Percentiles rank a stretch among this genome's conserved stretches.
phyloP scores from a whole-genome alignment of 1,140 invertebrate genomes.

The Aleiodes sp. region DNA sequence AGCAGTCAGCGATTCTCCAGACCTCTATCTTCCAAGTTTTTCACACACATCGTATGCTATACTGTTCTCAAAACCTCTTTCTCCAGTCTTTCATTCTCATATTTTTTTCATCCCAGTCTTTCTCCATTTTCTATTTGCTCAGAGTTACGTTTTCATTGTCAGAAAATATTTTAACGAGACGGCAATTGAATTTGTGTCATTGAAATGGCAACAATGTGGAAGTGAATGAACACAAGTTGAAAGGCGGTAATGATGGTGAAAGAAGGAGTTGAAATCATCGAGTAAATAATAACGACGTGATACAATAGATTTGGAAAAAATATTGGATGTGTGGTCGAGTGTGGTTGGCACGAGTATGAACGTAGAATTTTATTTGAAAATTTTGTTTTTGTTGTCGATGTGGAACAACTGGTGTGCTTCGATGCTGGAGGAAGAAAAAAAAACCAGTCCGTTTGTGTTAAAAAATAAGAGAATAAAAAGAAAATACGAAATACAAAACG shows the following conservation, averaged over 20 bases:
- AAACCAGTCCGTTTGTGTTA: not conserved
- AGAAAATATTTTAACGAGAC: not conserved
- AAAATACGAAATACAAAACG: no score
- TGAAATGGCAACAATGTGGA: not conserved
- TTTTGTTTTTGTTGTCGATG: not conserved
- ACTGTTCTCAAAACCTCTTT: not conserved
- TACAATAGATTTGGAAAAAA: no score
- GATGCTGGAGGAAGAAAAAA: no score
- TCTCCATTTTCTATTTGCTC: not conserved
- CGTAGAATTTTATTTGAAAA: not conserved
- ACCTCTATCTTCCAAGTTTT: conserved; percentile 8
- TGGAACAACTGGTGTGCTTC: not conserved
- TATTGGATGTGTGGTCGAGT: no score
- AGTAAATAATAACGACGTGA: no score
- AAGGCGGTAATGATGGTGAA: no score
- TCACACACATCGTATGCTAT: conserved; percentile 1
- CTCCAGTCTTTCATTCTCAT: not conserved
- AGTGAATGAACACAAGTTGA: no score
- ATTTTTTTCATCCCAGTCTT: not conserved
- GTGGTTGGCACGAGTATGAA: no score
- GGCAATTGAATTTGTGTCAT: not conserved
- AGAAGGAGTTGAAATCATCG: no score
- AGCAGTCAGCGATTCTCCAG: conserved; percentile 11
- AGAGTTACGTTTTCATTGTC: no score
- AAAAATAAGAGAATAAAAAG: not conserved